These are phyloP conservation scores for Apis laboriosa DNA, from an alignment of 1,140 invertebrate genomes.

Conservation along the genomic window DNA sequence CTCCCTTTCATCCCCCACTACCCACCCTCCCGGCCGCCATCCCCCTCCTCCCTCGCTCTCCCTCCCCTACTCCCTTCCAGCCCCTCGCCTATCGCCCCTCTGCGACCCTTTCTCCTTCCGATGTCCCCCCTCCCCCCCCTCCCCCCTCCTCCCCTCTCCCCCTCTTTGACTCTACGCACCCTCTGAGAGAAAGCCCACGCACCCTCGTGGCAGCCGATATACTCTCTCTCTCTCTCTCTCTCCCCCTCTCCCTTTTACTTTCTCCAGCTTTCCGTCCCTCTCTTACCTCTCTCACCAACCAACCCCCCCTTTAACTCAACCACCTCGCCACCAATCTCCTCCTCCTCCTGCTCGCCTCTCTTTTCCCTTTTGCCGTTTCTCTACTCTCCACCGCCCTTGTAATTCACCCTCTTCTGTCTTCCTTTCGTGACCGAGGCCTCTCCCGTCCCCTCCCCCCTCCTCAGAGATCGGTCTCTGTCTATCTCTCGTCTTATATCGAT, in stretches of 20 bases:
- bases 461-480: slow-evolving; percentile 6
- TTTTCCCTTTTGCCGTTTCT: slow-evolving; percentile 10
- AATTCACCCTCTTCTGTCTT: slow-evolving; percentile 45
- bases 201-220: slow-evolving; percentile 61
- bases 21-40: slow-evolving; percentile 69
- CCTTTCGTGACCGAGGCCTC: slow-evolving; percentile 18
- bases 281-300: background rate
- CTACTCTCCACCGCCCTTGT: slow-evolving; percentile 12
- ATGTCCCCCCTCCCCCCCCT: slow-evolving; percentile 50
- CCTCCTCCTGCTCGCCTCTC: background rate
- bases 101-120: slow-evolving; percentile 53
- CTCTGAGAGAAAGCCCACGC: slow-evolving; percentile 68
- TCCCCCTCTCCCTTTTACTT: background rate
- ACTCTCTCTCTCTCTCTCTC: background rate
- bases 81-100: slow-evolving; percentile 51
- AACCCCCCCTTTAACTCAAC: background rate
- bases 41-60: slow-evolving; percentile 65
- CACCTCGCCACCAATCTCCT: slow-evolving; percentile 8
- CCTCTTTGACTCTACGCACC: slow-evolving; percentile 65
- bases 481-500: slow-evolving; percentile 58
- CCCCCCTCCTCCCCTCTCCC: slow-evolving; percentile 52
- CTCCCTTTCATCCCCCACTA: slow-evolving; percentile 75
- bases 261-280: background rate
- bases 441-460: background rate
- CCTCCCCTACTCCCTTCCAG: slow-evolving; percentile 40